These are phyloP conservation scores for Brachyistius frenatus DNA, from an alignment of 2,113 vertebrate species.

Conservation along the genomic window DNA sequence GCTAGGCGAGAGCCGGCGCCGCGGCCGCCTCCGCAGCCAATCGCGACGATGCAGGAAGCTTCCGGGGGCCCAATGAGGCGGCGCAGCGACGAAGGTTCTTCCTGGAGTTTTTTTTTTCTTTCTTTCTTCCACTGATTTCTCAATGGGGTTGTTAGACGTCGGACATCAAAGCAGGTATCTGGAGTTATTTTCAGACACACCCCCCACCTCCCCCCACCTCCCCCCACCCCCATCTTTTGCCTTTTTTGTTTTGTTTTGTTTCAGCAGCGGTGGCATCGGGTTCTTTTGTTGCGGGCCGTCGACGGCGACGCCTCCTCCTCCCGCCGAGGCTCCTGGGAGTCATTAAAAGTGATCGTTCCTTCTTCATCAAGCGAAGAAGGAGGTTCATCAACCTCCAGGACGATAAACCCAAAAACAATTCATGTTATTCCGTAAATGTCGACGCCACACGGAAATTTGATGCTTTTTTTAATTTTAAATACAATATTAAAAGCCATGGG, in stretches of 20 bases:
- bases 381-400: no score
- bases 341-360: not conserved
- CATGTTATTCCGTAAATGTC: no score
- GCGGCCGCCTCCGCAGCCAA: constrained; percentile 56
- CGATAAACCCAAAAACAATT: no score
- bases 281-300: constrained; percentile 7
- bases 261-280: not conserved
- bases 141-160: constrained; percentile 36
- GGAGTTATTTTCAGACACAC: constrained; percentile 28
- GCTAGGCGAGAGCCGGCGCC: constrained; percentile 69
- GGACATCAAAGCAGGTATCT: constrained; percentile 56
- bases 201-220: not conserved
- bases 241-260: not conserved
- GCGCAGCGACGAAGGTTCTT: constrained; percentile 32
- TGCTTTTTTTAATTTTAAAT: no score
- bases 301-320: not conserved
- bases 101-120: constrained; percentile 1
- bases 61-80: constrained; percentile 1
- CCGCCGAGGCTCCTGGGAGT: not conserved
- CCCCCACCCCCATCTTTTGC: no score
- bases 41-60: constrained; percentile 32
- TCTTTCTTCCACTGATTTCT: constrained; percentile 33
- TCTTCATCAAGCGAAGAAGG: no score
- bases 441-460: no score
- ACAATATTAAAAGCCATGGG: no score